Conservation (phyloP, 1,140 invertebrate genomes). For the Bombus consobrinus region DNA sequence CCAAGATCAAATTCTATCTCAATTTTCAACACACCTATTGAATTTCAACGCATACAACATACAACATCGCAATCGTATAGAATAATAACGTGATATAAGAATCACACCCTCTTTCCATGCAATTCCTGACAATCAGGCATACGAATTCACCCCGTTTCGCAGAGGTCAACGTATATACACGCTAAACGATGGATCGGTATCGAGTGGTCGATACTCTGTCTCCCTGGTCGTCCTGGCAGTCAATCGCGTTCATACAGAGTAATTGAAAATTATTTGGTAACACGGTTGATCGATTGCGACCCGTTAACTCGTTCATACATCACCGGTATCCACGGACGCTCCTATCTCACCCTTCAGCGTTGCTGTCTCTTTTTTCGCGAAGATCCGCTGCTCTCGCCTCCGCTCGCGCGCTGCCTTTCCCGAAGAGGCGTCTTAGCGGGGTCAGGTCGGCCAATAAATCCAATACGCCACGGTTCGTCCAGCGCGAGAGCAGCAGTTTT, state of each 20-base stretch:
- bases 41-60: no score
- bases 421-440: conserved; percentile 74
- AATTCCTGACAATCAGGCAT: neutral
- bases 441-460: conserved; percentile 81
- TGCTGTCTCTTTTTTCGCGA: conserved; percentile 30
- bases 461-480: conserved; percentile 82
- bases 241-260: conserved; percentile 71
- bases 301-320: conserved; percentile 80
- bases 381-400: conserved; percentile 51
- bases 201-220: conserved; percentile 38
- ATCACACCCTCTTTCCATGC: neutral
- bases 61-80: no score
- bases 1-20: no score
- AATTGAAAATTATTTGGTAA: conserved; percentile 82
- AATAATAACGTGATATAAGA: no score
- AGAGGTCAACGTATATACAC: neutral
- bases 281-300: conserved; percentile 77
- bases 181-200: conserved; percentile 44
- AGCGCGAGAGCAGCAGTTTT: conserved; percentile 79
- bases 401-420: conserved; percentile 34
- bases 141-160: neutral
- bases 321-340: conserved; percentile 60
- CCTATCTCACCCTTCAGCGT: conserved; percentile 47
- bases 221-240: conserved; percentile 22
- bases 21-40: no score